Conservation (phyloP, 2,888 invertebrate genomes). For the Heterodera filipjevi region DNA sequence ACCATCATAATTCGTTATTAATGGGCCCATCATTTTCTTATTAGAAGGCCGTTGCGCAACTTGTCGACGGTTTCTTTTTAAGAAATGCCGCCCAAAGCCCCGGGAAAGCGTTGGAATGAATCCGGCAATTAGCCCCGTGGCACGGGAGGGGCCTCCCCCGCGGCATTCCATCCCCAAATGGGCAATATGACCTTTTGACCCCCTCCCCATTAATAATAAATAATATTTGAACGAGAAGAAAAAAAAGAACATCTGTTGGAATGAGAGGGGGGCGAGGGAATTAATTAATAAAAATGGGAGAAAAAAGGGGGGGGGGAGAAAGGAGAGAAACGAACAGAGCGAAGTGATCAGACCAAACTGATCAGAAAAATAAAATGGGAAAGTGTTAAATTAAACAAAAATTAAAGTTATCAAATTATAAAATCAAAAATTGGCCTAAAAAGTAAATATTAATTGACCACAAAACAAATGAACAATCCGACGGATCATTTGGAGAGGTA, state of each 20-base stretch:
- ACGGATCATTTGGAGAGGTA: slow-evolving; percentile 27
- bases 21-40: not conserved
- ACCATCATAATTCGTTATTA: not conserved
- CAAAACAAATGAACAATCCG: not conserved
- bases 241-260: not conserved
- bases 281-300: not conserved
- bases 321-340: not conserved
- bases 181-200: slow-evolving; percentile 17
- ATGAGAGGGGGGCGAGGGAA: not conserved
- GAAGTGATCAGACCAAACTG: not conserved
- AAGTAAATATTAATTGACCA: not conserved
- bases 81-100: not conserved
- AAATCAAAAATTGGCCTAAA: not conserved
- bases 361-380: not conserved
- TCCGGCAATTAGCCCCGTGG: slow-evolving; percentile 1
- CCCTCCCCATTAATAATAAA: not conserved
- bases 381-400: no score
- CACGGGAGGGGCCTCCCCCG: not conserved
- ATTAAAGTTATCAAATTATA: not conserved
- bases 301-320: not conserved
- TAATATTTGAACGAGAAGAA: not conserved
- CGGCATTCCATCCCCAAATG: slow-evolving; percentile 13
- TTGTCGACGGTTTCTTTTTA: not conserved
- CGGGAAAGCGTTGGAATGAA: slow-evolving; percentile 4
- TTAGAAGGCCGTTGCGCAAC: not conserved